Base-by-base conservation (phyloP, 2,797 vertebrate genomes). In the Notolabrus celidotus region DNA sequence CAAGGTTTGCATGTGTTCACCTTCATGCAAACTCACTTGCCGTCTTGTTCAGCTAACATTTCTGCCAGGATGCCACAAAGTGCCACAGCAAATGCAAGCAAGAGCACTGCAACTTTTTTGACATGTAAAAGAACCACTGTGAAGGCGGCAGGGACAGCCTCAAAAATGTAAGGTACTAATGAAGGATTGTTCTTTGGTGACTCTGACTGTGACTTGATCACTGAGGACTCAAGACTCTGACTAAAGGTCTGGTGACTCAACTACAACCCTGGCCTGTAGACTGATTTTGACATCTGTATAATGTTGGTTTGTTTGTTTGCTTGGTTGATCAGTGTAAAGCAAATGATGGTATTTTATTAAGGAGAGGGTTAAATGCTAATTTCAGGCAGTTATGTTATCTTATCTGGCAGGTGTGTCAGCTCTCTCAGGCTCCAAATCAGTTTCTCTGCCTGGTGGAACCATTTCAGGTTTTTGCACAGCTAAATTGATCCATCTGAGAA, bases 401-500 rank as follows among this genome's bases (percentile, higher is more conserved):
- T 82, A 75, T 84, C 67, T 74, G 27, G 14, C 64, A 77, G 65
- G 36, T 73, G 45, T 83, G 77, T 75, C 73, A 67, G 62, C 79
- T 77, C 76, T 75, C 52, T 57, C 58, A 47, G 61, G 55, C 65
- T 62, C 64, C 69, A 66, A 77, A 83, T 88, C 82, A 77, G 72
- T 70, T 85, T 74, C 67, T 64, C 29, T 3, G 52, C 59, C 77
- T 70, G 79, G 65, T 80, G 61, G 62, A 86, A 72, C 45, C 60
- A 74, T 84, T 83, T 83, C 69, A 80, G 51, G 56, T 83, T 80
- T 77, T 76, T 8, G 23, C 74, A 62, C 76, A 67, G 80, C 85
- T 86, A 78, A 85, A 85, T 86, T 82, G 82, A 89, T 89, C 77
- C 80, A 85, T 85, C 82, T 67, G 74, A 89, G 74, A 81, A 85